phyloP scores from a whole-genome alignment of 2,113 vertebrate genomes.

The Leuciscus idus region DNA sequence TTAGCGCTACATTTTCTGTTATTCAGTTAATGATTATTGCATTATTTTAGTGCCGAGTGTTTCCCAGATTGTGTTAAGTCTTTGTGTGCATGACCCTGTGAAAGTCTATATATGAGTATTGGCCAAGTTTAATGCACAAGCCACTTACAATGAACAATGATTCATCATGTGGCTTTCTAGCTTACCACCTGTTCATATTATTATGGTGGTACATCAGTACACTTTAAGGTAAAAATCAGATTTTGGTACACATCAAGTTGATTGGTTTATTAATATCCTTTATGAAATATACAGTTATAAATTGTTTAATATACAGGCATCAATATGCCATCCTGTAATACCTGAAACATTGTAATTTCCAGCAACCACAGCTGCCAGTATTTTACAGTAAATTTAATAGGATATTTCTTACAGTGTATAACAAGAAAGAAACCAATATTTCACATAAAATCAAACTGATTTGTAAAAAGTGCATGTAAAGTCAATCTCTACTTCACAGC shows the following conservation, averaged over 20 bases:
- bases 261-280: too few relatives aligned
- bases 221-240: too few relatives aligned
- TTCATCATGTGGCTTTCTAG: too few relatives aligned
- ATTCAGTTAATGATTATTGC: not conserved
- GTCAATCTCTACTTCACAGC: constrained; percentile 32
- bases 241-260: too few relatives aligned
- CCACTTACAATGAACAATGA: not conserved
- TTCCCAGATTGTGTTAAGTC: not conserved
- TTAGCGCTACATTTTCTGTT: not conserved
- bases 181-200: too few relatives aligned
- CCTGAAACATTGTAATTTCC: not conserved
- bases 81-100: not conserved
- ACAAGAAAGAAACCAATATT: not conserved
- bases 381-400: not conserved
- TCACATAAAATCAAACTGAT: not conserved
- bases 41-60: not conserved
- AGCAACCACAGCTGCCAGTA: not conserved
- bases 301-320: not conserved
- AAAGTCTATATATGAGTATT: not conserved
- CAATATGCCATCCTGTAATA: not conserved
- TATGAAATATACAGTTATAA: not conserved
- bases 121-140: not conserved
- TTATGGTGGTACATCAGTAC: too few relatives aligned
- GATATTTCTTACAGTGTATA: too few relatives aligned
- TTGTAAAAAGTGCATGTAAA: not conserved